These are phyloP conservation scores for Cladopsammia gracilis DNA, from an alignment of 64 coral and sea anemone species.

Conservation along the genomic window DNA sequence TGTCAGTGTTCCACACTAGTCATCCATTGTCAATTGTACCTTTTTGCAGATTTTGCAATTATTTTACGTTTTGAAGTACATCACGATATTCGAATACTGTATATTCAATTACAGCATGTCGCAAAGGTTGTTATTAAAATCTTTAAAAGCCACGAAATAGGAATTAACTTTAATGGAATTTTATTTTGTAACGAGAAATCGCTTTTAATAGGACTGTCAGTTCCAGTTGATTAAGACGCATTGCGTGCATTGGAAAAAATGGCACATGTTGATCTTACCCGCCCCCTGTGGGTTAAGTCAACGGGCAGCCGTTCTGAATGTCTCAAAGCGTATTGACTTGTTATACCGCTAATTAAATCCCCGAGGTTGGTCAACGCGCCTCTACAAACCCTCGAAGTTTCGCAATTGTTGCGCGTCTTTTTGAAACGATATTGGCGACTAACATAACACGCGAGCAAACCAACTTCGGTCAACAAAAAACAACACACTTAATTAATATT, in stretches of 20 bases:
- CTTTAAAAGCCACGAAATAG: not conserved
- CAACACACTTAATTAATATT: conserved; percentile 40
- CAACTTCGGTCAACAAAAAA: not conserved
- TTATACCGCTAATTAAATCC: conserved; percentile 25
- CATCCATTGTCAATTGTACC: too few species aligned
- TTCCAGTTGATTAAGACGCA: conserved; percentile 9
- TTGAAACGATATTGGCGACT: not conserved
- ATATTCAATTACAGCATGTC: too few species aligned
- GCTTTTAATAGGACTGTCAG: not conserved
- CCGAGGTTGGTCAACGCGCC: not conserved
- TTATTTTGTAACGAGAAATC: not conserved
- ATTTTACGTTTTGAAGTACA: too few species aligned
- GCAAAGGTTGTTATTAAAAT: not conserved
- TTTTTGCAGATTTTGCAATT: too few species aligned
- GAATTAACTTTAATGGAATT: not conserved
- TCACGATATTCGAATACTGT: too few species aligned
- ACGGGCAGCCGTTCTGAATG: conserved; percentile 17
- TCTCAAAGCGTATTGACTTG: conserved; percentile 39
- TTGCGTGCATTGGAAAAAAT: conserved; percentile 26
- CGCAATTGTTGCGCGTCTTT: not conserved
- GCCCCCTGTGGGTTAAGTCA: conserved; percentile 49
- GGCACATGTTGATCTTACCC: conserved; percentile 27
- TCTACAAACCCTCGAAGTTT: not conserved
- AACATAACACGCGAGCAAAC: not conserved
- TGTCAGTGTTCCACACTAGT: not conserved